A percentile compares a stretch with the other conserved stretches of the same genome.
These are phyloP conservation scores for Eurosta solidaginis DNA, from an alignment of 1,140 invertebrate species.

Conservation along the genomic window DNA sequence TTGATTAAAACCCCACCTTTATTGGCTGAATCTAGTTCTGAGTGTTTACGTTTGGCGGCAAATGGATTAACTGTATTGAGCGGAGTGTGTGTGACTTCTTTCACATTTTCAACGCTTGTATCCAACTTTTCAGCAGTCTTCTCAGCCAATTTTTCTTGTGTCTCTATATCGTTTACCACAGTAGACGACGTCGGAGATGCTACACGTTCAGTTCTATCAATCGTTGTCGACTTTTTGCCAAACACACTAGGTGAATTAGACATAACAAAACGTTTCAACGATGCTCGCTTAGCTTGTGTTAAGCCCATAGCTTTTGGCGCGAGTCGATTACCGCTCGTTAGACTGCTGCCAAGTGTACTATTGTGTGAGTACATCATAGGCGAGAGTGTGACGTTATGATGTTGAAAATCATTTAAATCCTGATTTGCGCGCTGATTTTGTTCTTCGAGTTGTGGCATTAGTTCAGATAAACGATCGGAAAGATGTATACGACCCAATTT, in stretches of 20 bases:
- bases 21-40: slow-evolving; percentile 35
- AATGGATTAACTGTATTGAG: slow-evolving; percentile 53
- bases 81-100: slow-evolving; percentile 43
- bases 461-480: slow-evolving; percentile 70
- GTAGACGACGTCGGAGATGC: background rate
- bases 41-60: slow-evolving; percentile 52
- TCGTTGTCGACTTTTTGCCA: slow-evolving; percentile 8
- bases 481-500: slow-evolving; percentile 76
- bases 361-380: slow-evolving; percentile 35
- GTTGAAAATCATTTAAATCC: slow-evolving; percentile 38
- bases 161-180: background rate
- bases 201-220: background rate
- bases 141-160: slow-evolving; percentile 20
- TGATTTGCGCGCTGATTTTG: slow-evolving; percentile 49
- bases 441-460: slow-evolving; percentile 55
- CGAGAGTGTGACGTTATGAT: slow-evolving; percentile 42
- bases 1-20: slow-evolving; percentile 52
- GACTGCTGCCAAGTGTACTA: background rate
- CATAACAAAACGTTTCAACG: slow-evolving; percentile 44
- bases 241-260: slow-evolving; percentile 22
- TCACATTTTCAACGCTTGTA: background rate
- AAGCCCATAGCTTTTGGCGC: slow-evolving; percentile 52
- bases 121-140: background rate
- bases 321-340: slow-evolving; percentile 19
- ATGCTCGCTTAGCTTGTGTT: slow-evolving; percentile 43